A percentile compares a stretch with the other conserved stretches of the same genome.
Conservation (phyloP, 1,140 invertebrate genomes). For the Melanaphis sacchari region DNA sequence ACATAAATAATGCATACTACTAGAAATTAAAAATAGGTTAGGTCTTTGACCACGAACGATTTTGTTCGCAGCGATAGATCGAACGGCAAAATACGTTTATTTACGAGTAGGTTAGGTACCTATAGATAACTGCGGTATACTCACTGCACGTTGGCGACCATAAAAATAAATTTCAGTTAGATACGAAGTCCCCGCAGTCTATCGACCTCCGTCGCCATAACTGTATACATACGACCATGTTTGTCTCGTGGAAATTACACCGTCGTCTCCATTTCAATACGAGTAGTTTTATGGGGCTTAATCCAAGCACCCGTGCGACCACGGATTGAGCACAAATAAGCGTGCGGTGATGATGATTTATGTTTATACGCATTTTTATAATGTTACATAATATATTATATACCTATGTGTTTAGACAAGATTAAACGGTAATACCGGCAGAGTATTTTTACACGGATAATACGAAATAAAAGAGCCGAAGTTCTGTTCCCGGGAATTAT, state of each 20-base stretch:
- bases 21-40: neutral
- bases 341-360: neutral
- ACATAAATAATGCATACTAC: neutral
- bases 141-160: neutral
- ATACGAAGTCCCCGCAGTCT: neutral
- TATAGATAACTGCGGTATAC: neutral
- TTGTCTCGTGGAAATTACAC: neutral
- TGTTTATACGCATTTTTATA: neutral
- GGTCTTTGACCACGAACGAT: neutral
- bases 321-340: neutral
- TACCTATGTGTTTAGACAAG: neutral
- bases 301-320: neutral
- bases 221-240: neutral
- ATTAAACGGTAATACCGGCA: neutral
- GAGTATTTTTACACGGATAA: neutral
- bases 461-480: neutral
- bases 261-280: neutral
- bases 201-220: neutral
- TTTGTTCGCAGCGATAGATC: neutral
- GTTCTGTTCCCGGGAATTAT: neutral
- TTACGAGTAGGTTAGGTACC: neutral
- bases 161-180: constrained; percentile 16
- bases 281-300: neutral
- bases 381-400: neutral
- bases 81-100: neutral